A percentile compares a stretch with the other conserved stretches of the same genome.
Evolutionary conservation across 2,797 vertebrate genomes (phyloP).

Genomic region (Paramormyrops hopkinsi): DNA sequence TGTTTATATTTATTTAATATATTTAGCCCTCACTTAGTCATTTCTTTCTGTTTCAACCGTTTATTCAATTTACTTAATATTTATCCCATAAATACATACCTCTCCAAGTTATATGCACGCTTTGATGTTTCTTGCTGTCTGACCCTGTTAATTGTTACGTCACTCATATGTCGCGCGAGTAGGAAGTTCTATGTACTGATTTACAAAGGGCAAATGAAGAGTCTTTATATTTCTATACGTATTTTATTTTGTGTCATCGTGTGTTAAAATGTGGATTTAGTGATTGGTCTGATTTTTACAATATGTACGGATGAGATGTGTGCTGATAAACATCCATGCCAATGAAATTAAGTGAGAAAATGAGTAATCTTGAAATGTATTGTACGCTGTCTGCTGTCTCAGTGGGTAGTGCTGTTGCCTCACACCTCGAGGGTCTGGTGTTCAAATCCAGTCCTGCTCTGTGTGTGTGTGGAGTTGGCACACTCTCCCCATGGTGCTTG

Average conservation of each 20-base stretch:
- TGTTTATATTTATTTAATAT: not conserved
- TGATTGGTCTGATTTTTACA: not conserved
- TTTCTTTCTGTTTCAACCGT: not conserved
- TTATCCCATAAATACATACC: not conserved
- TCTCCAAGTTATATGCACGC: not conserved
- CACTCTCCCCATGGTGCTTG: not conserved
- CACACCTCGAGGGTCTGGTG: not conserved
- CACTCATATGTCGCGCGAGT: not conserved
- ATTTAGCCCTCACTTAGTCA: not conserved
- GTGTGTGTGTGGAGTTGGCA: not conserved
- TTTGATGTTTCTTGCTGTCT: not conserved
- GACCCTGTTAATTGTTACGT: not conserved
- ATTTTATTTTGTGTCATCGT: not conserved
- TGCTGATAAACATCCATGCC: not conserved
- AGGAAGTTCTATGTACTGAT: not conserved
- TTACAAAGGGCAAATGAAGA: not conserved
- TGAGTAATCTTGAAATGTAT: not conserved
- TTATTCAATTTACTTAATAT: not conserved
- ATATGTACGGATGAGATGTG: not conserved
- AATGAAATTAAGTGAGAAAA: not conserved
- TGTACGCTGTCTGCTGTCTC: not conserved
- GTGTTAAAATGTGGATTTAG: conserved; percentile 1
- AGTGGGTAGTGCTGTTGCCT: not conserved
- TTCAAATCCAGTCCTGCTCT: not conserved
- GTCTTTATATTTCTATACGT: not conserved